Evolutionary conservation across 2,888 invertebrate species (phyloP).

Genomic region (Lasioglossum malachurum): DNA sequence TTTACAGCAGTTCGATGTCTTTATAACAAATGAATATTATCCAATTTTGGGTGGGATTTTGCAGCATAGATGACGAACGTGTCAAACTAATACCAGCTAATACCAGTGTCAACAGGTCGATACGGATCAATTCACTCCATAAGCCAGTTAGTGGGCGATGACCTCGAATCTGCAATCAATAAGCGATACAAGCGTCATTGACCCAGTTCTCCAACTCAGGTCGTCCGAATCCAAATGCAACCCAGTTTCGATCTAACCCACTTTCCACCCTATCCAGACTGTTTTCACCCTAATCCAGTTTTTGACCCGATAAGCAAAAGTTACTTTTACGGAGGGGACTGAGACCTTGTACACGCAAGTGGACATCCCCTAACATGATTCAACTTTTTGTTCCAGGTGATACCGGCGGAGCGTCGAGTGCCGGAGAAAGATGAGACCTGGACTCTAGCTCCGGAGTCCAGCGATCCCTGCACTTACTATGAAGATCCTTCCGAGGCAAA

Average conservation of each 20-base stretch:
- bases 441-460: constrained; percentile 77
- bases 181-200: background rate
- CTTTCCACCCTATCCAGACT: background rate
- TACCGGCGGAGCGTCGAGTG: constrained; percentile 81
- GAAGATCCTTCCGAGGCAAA: constrained; percentile 63
- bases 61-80: too few species aligned
- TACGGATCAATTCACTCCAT: background rate
- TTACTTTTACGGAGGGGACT: background rate
- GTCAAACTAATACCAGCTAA: background rate
- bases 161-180: background rate
- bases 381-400: constrained; percentile 76
- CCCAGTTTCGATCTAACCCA: background rate
- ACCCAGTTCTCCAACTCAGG: background rate
- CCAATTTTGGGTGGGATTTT: background rate
- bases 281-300: background rate
- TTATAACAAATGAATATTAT: background rate
- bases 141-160: background rate
- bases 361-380: background rate
- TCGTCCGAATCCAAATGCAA: background rate
- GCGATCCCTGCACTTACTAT: constrained; percentile 56
- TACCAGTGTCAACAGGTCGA: background rate
- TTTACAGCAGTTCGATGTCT: too few species aligned
- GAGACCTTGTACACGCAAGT: background rate
- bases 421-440: constrained; percentile 82
- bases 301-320: background rate